Base-by-base conservation (phyloP, 2,113 vertebrate genomes). In the Motacilla alba region DNA sequence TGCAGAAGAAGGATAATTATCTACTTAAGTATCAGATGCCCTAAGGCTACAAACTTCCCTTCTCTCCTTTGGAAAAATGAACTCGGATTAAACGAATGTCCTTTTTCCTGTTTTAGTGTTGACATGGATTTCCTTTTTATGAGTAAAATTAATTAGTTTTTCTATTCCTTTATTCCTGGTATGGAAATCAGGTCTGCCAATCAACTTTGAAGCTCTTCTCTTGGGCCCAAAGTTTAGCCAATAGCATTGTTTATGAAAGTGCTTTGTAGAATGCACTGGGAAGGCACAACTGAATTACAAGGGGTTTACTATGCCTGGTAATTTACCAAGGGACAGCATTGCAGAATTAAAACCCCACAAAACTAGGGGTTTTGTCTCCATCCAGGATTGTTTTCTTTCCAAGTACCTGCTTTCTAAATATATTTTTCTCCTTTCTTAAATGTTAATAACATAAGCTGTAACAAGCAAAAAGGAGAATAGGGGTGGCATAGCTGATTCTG, bases 1-100 rank as follows among this genome's bases (percentile, higher is more conserved):
- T 97, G 94, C 93, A 92, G 96, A 96, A 96, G 94, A 93, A 96
- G 96, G 97, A 95, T 97, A 98, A 98, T 98, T 98, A 98, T 98
- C 97, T 98, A 96, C 97, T 97, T 97, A 97, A 98, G 97, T 96
- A 97, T 98, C 95, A 95, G 96, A 95, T 96, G 90, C 95, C 97
- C 97, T 88, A 70, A 97, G 97, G 96, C 95, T 96, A 80, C 97
- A 93, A 89, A 76, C 95, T 96, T 96, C 96, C 87, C 79, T 96
- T 97, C 87, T 95, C 91, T 92, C 84, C 85, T 96, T 91, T 94
- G 97, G 95, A 97, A 97, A 98, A 98, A 97, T 97, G 96, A 97
- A 93, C 95, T 96, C 84, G 30, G 91, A 97, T 98, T 96, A 97
- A 97, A 97, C 33, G 30, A 98, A 97, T 91, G 95, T 86, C 92